Base-by-base conservation (phyloP, 2,888 invertebrate species). In the Sturmia bella region DNA sequence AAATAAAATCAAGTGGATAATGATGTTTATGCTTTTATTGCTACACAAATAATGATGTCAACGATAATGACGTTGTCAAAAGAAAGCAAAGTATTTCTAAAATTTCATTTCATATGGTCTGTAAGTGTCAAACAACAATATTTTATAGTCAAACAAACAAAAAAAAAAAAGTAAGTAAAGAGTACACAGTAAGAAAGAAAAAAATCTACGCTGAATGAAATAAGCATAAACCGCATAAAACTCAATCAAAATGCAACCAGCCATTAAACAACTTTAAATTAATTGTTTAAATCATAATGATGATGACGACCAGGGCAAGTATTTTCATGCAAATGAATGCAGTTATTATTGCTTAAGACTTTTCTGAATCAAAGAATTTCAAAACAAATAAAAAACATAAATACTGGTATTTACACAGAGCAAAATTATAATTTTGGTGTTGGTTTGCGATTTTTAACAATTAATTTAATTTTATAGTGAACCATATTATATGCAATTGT, bases 251-350 rank as follows among this genome's bases (percentile, higher is more conserved):
- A 73, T 37, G 59, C 72, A 79, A 73, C 78, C 78, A 73, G 68
- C 66, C 78, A 73, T 73, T 79, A 59, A 73, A 72, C 59, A 79
- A 73, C 59, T 79, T 66, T 27, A 68, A 59, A 72, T 54, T 17
- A 79, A 45, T 56, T 74, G 73, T 39, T 24, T 39, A 63, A 21
- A 17, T 21, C 21, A 70, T 39, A 1, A 72, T 39, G 9, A 39
- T 5, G 15, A 63, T 59, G 11, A 48, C 39, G 9, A 64, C n/a
- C n/a, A n/a, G n/a, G n/a, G n/a, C n/a, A n/a, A n/a, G n/a, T n/a
- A n/a, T n/a, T n/a, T n/a, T n/a, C n/a, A n/a, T n/a, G n/a, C n/a
- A n/a, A n/a, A n/a, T n/a, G n/a, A n/a, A n/a, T n/a, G n/a, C n/a
- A n/a, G n/a, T n/a, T n/a, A n/a, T n/a, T n/a, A n/a, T n/a, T n/a